Evolutionary conservation across 1,140 invertebrate species (phyloP), one percentile per base, ranked within the genome.

Genomic region (Papilio dardanus): DNA sequence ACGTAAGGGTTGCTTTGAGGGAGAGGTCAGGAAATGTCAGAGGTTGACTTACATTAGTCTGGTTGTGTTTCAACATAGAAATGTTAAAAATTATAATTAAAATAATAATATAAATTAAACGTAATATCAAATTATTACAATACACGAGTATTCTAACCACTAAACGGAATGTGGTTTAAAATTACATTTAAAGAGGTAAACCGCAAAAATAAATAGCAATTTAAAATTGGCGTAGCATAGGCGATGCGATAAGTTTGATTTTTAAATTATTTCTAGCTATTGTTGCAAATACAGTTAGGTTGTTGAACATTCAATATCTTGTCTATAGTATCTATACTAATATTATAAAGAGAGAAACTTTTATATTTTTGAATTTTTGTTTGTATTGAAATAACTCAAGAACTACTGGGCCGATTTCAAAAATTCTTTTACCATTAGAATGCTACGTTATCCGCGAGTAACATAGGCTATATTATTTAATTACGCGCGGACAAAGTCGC

Each of bases 1-100:
- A 24, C 24, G 21, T 54, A 54, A 24, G 50, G 24, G 54, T 16
- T 62, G 54, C 24, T 62, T 58, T 62, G 54, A 12, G 40, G 16
- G 42, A 24, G 50, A 54, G 54, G 54, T 62, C 54, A 30, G 54
- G 10, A 62, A 28, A 62, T 62, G 54, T 62, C 54, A 62, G 24
- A 62, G 54, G 54, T 62, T 30, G 30, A 62, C 54, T 24, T 30
- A 28, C 24, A 62, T 28, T 2, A 54, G 10, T 62, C 54, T 62
- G 54, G 24, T 28, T 58, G 21, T 28, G 24, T 62, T 5, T 62
- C 54, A 3, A 54, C 50, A 54, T 12, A 54, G 21, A 54, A 54
- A 24, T 54, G 50, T 54, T 12, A 10, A 54, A 4, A 54, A 54
- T 54, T n/a, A n/a, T n/a, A n/a, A n/a, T 5, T 19, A 50, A 19